These are phyloP conservation scores for Phalanger gymnotis DNA, from an alignment of 2,797 vertebrate species.

Conservation along the genomic window DNA sequence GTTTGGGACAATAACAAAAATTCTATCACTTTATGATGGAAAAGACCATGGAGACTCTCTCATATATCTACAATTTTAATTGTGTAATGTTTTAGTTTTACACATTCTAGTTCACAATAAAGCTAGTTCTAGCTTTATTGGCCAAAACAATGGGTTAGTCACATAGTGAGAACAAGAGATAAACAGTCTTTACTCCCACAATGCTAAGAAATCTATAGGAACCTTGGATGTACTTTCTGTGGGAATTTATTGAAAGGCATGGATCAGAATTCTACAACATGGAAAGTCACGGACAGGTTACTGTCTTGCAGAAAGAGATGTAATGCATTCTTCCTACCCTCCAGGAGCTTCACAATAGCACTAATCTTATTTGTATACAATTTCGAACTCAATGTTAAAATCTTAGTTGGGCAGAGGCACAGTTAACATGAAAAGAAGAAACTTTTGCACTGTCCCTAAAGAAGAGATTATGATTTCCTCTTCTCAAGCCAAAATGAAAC, in stretches of 20 bases:
- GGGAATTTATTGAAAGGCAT: background rate
- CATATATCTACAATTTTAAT: constrained; percentile 20
- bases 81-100: constrained; percentile 2
- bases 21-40: background rate
- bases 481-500: background rate
- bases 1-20: background rate
- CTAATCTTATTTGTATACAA: constrained; percentile 1
- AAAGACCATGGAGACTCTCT: background rate
- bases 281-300: background rate
- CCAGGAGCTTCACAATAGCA: background rate
- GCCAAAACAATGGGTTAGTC: background rate
- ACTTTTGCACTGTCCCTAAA: background rate
- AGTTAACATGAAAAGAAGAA: background rate
- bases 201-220: background rate
- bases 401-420: background rate
- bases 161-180: background rate
- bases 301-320: background rate
- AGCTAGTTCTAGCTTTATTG: too few relatives aligned
- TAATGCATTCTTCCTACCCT: constrained; percentile 19
- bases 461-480: background rate
- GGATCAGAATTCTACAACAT: background rate
- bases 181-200: background rate
- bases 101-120: constrained; percentile 37
- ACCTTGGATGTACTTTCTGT: background rate
- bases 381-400: constrained; percentile 14